Percentiles rank a stretch among this genome's conserved stretches.
Evolutionary conservation across 2,888 invertebrate species (phyloP).

Genomic region (Tenthredo mesomela): DNA sequence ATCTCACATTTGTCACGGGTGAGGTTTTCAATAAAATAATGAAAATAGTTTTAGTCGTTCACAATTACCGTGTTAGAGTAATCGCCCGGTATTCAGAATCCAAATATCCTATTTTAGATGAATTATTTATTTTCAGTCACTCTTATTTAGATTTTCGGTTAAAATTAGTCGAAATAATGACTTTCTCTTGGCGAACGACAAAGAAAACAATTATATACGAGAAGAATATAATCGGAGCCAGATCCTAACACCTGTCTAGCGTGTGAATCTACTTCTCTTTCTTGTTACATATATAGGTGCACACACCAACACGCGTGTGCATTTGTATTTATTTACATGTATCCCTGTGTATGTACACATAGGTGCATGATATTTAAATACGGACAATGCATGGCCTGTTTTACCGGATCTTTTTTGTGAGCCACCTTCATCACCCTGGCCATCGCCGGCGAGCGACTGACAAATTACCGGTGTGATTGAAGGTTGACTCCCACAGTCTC

Average conservation of each 20-base stretch:
- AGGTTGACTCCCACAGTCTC: slow-evolving; percentile 55
- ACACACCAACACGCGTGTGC: neutral
- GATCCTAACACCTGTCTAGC: slow-evolving; percentile 36
- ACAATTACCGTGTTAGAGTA: slow-evolving; percentile 1
- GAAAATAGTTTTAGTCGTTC: slow-evolving; percentile 4
- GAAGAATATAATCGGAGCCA: neutral
- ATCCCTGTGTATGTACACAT: neutral
- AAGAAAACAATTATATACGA: slow-evolving; percentile 2
- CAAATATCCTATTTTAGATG: neutral
- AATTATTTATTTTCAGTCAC: neutral
- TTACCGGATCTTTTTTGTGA: slow-evolving; percentile 50
- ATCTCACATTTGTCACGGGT: slow-evolving; percentile 2
- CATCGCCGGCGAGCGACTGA: slow-evolving; percentile 51
- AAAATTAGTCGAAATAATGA: neutral
- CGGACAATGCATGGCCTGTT: slow-evolving; percentile 45
- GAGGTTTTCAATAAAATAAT: neutral
- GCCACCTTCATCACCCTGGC: slow-evolving; percentile 51
- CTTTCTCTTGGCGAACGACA: neutral
- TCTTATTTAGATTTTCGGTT: neutral
- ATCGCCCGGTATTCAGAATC: neutral
- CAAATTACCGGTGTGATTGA: slow-evolving; percentile 56
- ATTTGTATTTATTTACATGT: slow-evolving; percentile 19
- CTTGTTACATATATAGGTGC: neutral
- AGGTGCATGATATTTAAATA: slow-evolving; percentile 46
- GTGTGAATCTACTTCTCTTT: slow-evolving; percentile 43